Conservation (phyloP, 2,113 vertebrate genomes). For the Sardina pilchardus region DNA sequence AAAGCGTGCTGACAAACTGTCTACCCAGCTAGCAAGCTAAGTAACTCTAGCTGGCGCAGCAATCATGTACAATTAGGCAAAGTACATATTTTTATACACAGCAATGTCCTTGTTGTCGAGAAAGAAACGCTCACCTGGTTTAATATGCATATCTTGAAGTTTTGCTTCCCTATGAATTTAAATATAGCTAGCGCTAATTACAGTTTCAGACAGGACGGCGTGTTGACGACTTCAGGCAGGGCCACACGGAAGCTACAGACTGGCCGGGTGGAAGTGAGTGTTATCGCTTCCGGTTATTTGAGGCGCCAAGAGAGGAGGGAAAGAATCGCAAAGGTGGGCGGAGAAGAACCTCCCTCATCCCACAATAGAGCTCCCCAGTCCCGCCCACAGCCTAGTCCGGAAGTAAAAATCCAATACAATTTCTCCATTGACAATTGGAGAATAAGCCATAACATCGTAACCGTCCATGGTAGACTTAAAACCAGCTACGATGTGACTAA, state of each 20-base stretch:
- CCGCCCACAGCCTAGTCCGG: too few species aligned
- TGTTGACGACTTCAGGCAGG: constrained; percentile 41
- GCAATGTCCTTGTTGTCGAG: neutral
- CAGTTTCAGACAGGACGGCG: constrained; percentile 45
- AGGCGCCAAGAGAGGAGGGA: constrained; percentile 62
- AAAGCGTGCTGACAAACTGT: constrained; percentile 13
- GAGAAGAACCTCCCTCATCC: too few species aligned
- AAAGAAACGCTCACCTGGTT: constrained; percentile 62
- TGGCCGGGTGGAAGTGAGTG: constrained; percentile 45
- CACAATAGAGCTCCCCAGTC: too few species aligned
- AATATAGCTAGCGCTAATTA: constrained; percentile 50
- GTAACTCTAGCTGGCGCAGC: neutral
- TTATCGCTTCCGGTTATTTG: constrained; percentile 45
- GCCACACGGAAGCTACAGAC: constrained; percentile 63
- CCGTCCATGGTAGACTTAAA: too few species aligned
- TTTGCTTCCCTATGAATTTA: constrained; percentile 34
- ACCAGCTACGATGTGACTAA: too few species aligned
- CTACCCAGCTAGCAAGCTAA: constrained; percentile 12
- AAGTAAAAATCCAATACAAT: too few species aligned
- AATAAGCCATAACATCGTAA: too few species aligned
- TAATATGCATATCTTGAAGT: constrained; percentile 74
- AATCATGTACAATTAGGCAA: neutral
- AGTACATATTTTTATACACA: neutral
- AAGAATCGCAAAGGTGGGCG: constrained; percentile 2
- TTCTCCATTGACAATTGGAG: too few species aligned